Percentiles rank a stretch among this genome's conserved stretches.
Evolutionary conservation across 2,797 vertebrate species (phyloP).

Genomic region (Micropoecilia bifurca): DNA sequence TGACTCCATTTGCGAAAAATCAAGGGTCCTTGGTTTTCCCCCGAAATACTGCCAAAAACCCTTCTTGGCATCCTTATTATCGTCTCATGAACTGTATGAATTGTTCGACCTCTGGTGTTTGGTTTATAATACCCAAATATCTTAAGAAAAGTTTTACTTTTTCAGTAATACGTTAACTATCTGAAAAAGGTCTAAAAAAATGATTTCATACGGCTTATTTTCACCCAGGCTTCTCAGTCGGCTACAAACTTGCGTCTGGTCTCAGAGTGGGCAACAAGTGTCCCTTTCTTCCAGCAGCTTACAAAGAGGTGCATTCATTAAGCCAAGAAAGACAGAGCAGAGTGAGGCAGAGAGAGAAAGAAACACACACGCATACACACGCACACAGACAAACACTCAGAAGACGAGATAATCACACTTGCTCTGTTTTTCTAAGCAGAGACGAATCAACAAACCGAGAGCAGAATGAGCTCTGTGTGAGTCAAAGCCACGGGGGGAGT

Average conservation of each 20-base stretch:
- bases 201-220: constrained; percentile 31
- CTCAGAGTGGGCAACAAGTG: constrained; percentile 71
- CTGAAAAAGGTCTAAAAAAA: background rate
- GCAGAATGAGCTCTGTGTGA: constrained; percentile 42
- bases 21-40: background rate
- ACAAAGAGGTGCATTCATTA: constrained; percentile 81
- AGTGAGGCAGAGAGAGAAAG: constrained; percentile 13
- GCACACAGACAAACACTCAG: background rate
- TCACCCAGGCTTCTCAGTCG: constrained; percentile 31
- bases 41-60: background rate
- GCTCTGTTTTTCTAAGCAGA: constrained; percentile 61
- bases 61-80: background rate
- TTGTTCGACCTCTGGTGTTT: background rate
- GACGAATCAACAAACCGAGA: constrained; percentile 60
- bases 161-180: background rate
- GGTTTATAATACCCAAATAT: background rate
- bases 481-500: constrained; percentile 49
- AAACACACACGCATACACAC: background rate
- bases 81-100: background rate
- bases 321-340: constrained; percentile 13
- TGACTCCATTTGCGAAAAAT: background rate
- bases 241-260: constrained; percentile 36
- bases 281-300: constrained; percentile 73
- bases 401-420: constrained; percentile 37
- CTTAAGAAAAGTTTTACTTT: background rate